These are phyloP conservation scores for Drosophila sordidapex DNA, from an alignment of 2,888 invertebrate genomes.

Conservation along the genomic window DNA sequence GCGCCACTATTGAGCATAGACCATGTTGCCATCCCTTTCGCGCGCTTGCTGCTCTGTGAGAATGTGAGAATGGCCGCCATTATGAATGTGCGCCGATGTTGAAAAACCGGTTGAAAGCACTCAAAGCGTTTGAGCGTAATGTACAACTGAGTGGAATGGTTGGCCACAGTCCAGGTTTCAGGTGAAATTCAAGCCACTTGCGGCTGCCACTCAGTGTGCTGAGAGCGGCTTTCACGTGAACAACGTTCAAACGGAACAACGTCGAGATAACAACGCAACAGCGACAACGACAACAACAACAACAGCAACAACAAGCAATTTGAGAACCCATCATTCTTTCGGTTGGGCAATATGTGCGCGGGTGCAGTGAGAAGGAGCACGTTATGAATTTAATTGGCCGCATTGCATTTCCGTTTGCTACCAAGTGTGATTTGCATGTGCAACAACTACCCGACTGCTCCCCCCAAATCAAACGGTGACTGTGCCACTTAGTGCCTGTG, in stretches of 20 bases:
- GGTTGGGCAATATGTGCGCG: conserved; percentile 56
- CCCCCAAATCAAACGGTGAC: conserved; percentile 45
- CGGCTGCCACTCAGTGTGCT: conserved; percentile 81
- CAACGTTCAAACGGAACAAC: conserved; percentile 74
- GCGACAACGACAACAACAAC: background rate
- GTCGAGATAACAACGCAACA: conserved; percentile 18
- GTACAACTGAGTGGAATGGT: conserved; percentile 31
- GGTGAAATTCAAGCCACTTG: conserved; percentile 82
- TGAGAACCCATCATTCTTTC: conserved; percentile 25
- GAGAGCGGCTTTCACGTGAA: conserved; percentile 84
- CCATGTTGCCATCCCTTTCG: conserved; percentile 52
- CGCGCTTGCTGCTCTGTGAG: conserved; percentile 16
- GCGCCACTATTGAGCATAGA: conserved; percentile 25
- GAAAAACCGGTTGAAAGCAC: conserved; percentile 77
- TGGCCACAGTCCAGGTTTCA: conserved; percentile 43
- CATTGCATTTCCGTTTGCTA: conserved; percentile 52
- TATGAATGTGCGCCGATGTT: conserved; percentile 74
- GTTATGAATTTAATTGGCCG: conserved; percentile 71
- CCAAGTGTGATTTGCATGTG: conserved; percentile 28
- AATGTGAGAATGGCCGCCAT: conserved; percentile 71
- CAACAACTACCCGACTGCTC: conserved; percentile 9
- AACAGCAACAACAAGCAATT: conserved; percentile 10
- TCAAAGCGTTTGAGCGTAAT: conserved; percentile 67
- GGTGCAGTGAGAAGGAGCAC: conserved; percentile 45
- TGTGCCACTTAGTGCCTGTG: conserved; percentile 25